Conservation (phyloP, 2,888 invertebrate genomes). For the Exephanes ischioxanthus region DNA sequence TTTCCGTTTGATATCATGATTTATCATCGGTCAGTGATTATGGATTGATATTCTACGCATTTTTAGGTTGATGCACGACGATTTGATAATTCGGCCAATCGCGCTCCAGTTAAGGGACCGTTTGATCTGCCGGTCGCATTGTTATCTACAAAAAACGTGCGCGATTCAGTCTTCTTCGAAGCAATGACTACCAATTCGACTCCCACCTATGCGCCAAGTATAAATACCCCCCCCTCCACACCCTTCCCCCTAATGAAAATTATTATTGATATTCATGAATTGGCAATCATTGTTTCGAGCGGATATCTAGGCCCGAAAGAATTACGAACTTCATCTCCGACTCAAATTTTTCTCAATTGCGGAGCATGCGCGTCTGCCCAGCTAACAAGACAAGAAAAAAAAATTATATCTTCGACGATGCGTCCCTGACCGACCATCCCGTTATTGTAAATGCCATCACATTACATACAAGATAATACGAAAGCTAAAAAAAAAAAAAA, state of each 20-base stretch:
- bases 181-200: slow-evolving; percentile 28
- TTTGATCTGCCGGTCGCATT: slow-evolving; percentile 21
- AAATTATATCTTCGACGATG: background rate
- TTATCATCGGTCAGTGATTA: slow-evolving; percentile 26
- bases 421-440: background rate
- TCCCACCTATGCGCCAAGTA: background rate
- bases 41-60: slow-evolving; percentile 30
- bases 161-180: slow-evolving; percentile 46
- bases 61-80: slow-evolving; percentile 25
- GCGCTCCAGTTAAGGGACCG: slow-evolving; percentile 22
- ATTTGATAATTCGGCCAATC: slow-evolving; percentile 38
- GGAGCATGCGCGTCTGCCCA: background rate
- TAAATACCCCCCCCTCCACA: background rate
- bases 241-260: background rate
- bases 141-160: slow-evolving; percentile 23
- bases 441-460: slow-evolving; percentile 55
- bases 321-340: slow-evolving; percentile 35
- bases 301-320: slow-evolving; percentile 53
- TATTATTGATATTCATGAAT: slow-evolving; percentile 23
- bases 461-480: slow-evolving; percentile 47
- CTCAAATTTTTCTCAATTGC: slow-evolving; percentile 1
- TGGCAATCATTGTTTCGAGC: slow-evolving; percentile 53
- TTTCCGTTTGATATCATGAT: slow-evolving; percentile 21
- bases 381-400: slow-evolving; percentile 16
- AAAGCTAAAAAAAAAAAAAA: slow-evolving; percentile 40